A percentile compares a stretch with the other conserved stretches of the same genome.
Evolutionary conservation across 2,113 vertebrate species (phyloP).

Genomic region (Phainopepla nitens): DNA sequence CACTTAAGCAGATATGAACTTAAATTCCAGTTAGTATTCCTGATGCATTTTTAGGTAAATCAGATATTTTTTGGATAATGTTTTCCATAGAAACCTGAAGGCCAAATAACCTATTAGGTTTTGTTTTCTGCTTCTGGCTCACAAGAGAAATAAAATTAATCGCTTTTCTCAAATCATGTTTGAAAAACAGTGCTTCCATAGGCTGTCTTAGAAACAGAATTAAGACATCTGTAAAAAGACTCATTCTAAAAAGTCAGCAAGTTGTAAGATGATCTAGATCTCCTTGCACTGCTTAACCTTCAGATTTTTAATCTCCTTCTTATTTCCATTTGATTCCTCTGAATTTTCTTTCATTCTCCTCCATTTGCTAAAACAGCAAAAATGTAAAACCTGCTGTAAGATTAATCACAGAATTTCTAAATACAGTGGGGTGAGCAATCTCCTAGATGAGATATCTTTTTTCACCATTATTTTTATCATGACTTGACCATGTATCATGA

Average conservation of each 20-base stretch:
- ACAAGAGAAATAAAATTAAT: background rate
- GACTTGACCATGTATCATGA: background rate
- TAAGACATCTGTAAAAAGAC: background rate
- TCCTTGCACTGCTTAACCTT: background rate
- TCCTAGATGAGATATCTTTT: background rate
- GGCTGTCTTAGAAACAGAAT: background rate
- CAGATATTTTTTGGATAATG: background rate
- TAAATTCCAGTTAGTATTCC: background rate
- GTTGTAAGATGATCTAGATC: background rate
- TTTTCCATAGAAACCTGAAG: background rate
- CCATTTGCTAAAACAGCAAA: slow-evolving; percentile 5
- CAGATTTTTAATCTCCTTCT: background rate
- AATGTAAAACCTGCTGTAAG: background rate
- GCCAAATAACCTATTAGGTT: background rate
- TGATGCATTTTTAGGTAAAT: background rate
- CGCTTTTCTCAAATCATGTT: background rate
- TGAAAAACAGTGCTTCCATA: background rate
- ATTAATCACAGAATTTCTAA: slow-evolving; percentile 1
- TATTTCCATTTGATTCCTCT: background rate
- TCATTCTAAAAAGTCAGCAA: background rate
- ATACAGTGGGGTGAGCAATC: background rate
- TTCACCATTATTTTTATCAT: background rate
- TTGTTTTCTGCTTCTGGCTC: background rate
- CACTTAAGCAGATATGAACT: background rate
- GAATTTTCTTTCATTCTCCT: background rate